A percentile compares a stretch with the other conserved stretches of the same genome.
Evolutionary conservation across 2,113 vertebrate genomes (phyloP).

Genomic region (Embiotoca jacksoni): DNA sequence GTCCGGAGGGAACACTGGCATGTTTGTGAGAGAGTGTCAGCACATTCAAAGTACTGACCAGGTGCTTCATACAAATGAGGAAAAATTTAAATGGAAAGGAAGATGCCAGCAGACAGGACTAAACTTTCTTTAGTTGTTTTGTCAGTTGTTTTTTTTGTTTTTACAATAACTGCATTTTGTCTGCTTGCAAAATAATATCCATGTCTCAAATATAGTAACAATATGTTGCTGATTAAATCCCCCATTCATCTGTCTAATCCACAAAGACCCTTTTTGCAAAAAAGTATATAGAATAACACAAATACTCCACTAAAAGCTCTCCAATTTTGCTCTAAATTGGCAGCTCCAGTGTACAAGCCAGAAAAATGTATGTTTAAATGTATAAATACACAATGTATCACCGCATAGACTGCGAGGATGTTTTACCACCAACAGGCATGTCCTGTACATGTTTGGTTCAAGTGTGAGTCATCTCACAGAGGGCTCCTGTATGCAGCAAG

Average conservation of each 20-base stretch:
- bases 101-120: neutral
- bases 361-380: too few species aligned
- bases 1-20: slow-evolving; percentile 65
- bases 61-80: slow-evolving; percentile 55
- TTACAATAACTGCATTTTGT: neutral
- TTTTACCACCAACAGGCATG: slow-evolving; percentile 1
- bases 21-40: slow-evolving; percentile 63
- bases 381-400: neutral
- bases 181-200: neutral
- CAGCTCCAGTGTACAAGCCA: too few species aligned
- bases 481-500: slow-evolving; percentile 41
- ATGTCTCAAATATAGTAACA: neutral
- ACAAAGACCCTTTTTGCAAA: too few species aligned
- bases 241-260: too few species aligned
- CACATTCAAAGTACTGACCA: slow-evolving; percentile 54
- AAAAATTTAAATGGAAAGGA: slow-evolving; percentile 22
- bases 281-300: too few species aligned
- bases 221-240: neutral
- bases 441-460: slow-evolving; percentile 53
- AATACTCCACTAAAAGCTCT: too few species aligned
- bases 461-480: slow-evolving; percentile 59
- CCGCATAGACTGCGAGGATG: neutral
- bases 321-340: too few species aligned
- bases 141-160: neutral
- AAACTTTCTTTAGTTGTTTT: neutral